Percentiles rank a stretch among this genome's conserved stretches.
Conservation (phyloP, 2,113 vertebrate genomes). For the Indicator maculatus region DNA sequence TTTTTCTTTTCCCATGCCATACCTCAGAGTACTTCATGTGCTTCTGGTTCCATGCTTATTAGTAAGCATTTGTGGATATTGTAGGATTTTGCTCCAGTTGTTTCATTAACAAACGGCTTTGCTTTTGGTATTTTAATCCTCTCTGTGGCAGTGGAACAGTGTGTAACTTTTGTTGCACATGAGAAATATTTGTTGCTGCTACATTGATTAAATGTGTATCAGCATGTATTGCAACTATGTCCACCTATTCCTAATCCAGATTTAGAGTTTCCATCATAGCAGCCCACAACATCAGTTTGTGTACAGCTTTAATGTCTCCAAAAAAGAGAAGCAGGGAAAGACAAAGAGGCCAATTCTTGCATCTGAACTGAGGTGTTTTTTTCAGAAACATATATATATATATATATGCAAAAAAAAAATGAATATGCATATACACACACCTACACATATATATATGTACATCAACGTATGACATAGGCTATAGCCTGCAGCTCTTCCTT, state of each 20-base stretch:
- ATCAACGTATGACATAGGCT: neutral
- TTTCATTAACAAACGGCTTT: neutral
- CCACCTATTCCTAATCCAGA: neutral
- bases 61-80: neutral
- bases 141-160: neutral
- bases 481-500: neutral
- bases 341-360: neutral
- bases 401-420: no score
- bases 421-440: no score
- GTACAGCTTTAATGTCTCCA: neutral
- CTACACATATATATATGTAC: no score
- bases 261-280: neutral
- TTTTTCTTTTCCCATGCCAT: neutral
- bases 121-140: neutral
- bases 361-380: fast-evolving
- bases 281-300: neutral
- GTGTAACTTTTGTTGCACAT: neutral
- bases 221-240: neutral
- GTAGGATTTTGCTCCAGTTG: neutral
- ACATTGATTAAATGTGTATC: neutral
- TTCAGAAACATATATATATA: neutral
- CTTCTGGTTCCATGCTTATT: neutral
- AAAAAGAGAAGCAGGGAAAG: neutral
- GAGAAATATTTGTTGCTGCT: neutral
- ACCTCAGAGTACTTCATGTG: neutral